Base-by-base conservation (phyloP, 2,797 vertebrate genomes). In the Poeciliopsis gracilis region DNA sequence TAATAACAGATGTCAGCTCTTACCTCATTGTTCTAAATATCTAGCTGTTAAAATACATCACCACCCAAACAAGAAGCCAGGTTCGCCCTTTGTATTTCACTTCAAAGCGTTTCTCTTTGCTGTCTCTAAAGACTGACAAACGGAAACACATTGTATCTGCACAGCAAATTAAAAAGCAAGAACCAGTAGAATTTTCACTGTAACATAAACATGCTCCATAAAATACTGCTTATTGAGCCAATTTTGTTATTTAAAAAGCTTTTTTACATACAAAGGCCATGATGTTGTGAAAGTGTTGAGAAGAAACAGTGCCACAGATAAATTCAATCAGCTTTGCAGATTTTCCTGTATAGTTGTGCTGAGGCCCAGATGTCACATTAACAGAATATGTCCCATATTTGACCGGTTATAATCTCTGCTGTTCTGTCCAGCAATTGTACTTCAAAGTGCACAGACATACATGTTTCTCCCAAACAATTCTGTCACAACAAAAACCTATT, bases 1-100 rank as follows among this genome's bases (percentile, higher is more conserved):
- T 90, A 88, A 92, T 91, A 81, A 91, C 89, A 89, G 86, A 90
- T 85, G 79, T 80, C 18, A 0, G 76, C 81, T 78, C 76, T 75
- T 77, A 45, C 57, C 77, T 82, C 45, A 3, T 66, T n/a, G 51
- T 76, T 45, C 67, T 59, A 43, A 61, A 72, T 67, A 47, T n/a
- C 61, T 36, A 55, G 25, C 20, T 43, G 5, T 66, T 18, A 51
- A 4, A 63, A 72, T 51, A 73, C 13, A 3, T 61, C 51, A 20
- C 11, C 51, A 61, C 15, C 15, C 11, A 36, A n/a, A 28, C 6
- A 73, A 57, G 73, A 81, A 28, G 47, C 43, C 2, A 41, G 71
- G 51, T 55, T 7, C 36, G 28, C 15, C 0, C 9, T 55, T 70
- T 11, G 72, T 23, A 30, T 36, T 80, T 74, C 30, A 69, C 28